phyloP scores from a whole-genome alignment of 2,888 invertebrate genomes.

The Eupithecia tripunctaria region DNA sequence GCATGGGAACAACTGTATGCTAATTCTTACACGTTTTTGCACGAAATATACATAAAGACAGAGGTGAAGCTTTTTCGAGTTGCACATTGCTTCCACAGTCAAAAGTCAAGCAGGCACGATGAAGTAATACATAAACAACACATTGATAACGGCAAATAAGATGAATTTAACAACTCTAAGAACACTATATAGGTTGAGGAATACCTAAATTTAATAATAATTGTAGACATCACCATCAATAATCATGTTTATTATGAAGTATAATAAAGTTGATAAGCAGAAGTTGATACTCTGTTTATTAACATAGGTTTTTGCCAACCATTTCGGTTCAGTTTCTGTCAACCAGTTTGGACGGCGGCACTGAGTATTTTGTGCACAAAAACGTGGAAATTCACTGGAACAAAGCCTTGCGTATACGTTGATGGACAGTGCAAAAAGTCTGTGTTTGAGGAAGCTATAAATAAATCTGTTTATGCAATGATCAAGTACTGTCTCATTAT shows the following conservation, averaged over 20 bases:
- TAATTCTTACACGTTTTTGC: conserved; percentile 65
- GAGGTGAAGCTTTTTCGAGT: conserved; percentile 15
- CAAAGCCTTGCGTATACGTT: conserved; percentile 32
- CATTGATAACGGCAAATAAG: not conserved
- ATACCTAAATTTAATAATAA: not conserved
- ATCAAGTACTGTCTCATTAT: conserved; percentile 37
- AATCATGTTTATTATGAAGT: not conserved
- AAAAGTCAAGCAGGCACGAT: not conserved
- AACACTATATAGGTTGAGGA: not conserved
- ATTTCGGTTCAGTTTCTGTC: conserved; percentile 63
- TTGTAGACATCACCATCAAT: not conserved
- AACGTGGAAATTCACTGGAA: conserved; percentile 39
- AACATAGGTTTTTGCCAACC: conserved; percentile 24
- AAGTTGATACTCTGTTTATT: conserved; percentile 12
- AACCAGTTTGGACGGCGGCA: conserved; percentile 48
- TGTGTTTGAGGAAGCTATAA: conserved; percentile 34
- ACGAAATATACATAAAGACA: conserved; percentile 12
- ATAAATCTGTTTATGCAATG: conserved; percentile 38
- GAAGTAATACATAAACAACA: not conserved
- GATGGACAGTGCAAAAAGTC: conserved; percentile 37
- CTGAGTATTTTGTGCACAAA: conserved; percentile 32
- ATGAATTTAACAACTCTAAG: not conserved
- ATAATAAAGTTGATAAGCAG: not conserved
- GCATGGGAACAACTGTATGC: conserved; percentile 70
- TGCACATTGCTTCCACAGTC: not conserved